Evolutionary conservation across 2,113 vertebrate genomes (phyloP).

Genomic region (Dasyurus viverrinus): DNA sequence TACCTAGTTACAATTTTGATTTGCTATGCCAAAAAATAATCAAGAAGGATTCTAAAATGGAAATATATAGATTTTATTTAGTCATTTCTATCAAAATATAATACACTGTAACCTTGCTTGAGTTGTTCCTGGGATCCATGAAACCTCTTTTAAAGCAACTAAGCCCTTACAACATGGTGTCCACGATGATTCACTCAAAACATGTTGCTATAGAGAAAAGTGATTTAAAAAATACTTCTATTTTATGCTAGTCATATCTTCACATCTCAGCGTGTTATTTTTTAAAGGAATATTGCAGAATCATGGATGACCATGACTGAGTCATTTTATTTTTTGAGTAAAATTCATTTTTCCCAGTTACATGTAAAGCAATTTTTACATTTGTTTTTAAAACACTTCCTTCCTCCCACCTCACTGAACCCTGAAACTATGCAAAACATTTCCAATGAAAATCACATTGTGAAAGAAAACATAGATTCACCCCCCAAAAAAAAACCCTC

Average conservation of each 20-base stretch:
- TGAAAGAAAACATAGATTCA: too few species aligned
- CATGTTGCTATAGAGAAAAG: slow-evolving; percentile 4
- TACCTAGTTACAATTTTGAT: slow-evolving; percentile 41
- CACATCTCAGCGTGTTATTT: slow-evolving; percentile 18
- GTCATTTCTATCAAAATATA: background rate
- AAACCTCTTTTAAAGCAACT: background rate
- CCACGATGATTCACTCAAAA: background rate
- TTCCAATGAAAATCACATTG: too few species aligned
- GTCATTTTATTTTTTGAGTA: background rate
- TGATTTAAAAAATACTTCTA: slow-evolving; percentile 18
- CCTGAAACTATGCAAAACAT: too few species aligned
- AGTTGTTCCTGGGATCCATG: background rate
- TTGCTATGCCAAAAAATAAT: background rate
- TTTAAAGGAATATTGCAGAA: slow-evolving; percentile 42
- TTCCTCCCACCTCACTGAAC: too few species aligned
- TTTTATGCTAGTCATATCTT: background rate
- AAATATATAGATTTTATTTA: background rate
- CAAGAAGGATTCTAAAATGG: background rate
- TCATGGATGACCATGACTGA: background rate
- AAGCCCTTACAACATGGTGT: background rate
- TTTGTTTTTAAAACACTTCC: too few species aligned
- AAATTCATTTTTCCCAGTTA: too few species aligned
- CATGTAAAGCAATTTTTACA: too few species aligned
- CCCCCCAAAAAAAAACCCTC: too few species aligned
- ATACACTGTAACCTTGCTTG: background rate